Conservation (phyloP, 2,888 invertebrate genomes). For the Psylliodes chrysocephalus region DNA sequence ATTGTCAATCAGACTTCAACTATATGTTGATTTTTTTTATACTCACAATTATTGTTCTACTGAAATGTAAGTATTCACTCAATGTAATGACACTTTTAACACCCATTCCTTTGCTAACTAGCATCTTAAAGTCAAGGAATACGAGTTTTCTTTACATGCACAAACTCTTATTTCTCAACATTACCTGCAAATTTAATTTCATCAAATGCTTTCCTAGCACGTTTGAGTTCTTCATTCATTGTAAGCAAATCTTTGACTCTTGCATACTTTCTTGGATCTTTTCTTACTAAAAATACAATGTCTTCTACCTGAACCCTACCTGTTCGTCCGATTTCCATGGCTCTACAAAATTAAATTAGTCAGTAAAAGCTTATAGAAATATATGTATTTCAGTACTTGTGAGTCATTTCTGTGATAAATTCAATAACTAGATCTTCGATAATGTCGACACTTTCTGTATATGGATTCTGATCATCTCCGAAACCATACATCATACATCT, state of each 20-base stretch:
- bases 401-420: slow-evolving; percentile 95
- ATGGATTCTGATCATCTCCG: slow-evolving; percentile 99
- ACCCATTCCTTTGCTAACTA: background rate
- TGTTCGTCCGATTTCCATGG: slow-evolving; percentile 96
- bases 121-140: slow-evolving; percentile 3
- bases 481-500: slow-evolving; percentile 99
- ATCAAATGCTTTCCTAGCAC: slow-evolving; percentile 99
- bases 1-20: too few relatives aligned
- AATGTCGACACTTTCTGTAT: slow-evolving; percentile 97
- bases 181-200: slow-evolving; percentile 96
- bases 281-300: slow-evolving; percentile 93
- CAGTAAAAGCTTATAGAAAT: background rate
- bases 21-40: too few relatives aligned
- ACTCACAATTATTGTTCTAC: too few relatives aligned
- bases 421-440: slow-evolving; percentile 97
- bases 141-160: slow-evolving; percentile 4
- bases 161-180: slow-evolving; percentile 52
- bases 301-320: slow-evolving; percentile 98
- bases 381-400: slow-evolving; percentile 67
- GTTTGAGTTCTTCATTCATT: slow-evolving; percentile 99
- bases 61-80: too few relatives aligned
- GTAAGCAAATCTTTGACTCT: slow-evolving; percentile 95
- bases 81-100: background rate
- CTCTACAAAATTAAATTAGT: slow-evolving; percentile 71
- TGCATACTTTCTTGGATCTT: slow-evolving; percentile 96